A percentile compares a stretch with the other conserved stretches of the same genome.
phyloP scores from a whole-genome alignment of 2,888 invertebrate species.

The Drosophila anceps region DNA sequence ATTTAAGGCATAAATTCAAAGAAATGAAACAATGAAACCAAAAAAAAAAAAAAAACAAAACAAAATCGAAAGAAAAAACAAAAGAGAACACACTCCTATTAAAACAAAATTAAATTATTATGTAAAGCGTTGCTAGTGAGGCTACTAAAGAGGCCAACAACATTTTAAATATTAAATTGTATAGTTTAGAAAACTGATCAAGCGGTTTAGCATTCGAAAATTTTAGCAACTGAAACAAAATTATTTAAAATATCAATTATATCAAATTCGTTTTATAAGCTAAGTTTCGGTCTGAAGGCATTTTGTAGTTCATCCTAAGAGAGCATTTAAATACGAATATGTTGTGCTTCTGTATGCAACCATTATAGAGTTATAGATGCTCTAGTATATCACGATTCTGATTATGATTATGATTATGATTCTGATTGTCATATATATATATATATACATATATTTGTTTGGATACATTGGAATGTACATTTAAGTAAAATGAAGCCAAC shows the following conservation, averaged over 20 bases:
- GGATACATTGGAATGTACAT: slow-evolving; percentile 11
- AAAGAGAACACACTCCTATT: slow-evolving; percentile 10
- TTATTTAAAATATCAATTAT: slow-evolving; percentile 1
- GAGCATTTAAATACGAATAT: slow-evolving; percentile 25
- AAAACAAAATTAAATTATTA: slow-evolving; percentile 48
- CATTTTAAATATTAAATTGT: slow-evolving; percentile 41
- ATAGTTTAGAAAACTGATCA: slow-evolving; percentile 44
- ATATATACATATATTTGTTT: background rate
- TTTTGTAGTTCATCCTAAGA: slow-evolving; percentile 34
- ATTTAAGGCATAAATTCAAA: slow-evolving; percentile 87
- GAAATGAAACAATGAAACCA: slow-evolving; percentile 1
- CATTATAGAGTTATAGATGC: slow-evolving; percentile 21
- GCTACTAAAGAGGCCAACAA: slow-evolving; percentile 61
- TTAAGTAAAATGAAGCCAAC: slow-evolving; percentile 42
- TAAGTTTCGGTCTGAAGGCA: slow-evolving; percentile 25
- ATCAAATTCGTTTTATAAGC: background rate
- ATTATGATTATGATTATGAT: slow-evolving; percentile 4
- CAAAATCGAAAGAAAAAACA: too few species aligned
- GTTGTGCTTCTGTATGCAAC: slow-evolving; percentile 6
- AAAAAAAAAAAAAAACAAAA: slow-evolving; percentile 14
- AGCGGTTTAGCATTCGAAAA: slow-evolving; percentile 30
- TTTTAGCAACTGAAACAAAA: slow-evolving; percentile 39
- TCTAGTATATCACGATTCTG: slow-evolving; percentile 27
- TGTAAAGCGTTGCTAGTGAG: slow-evolving; percentile 75
- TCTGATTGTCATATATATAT: slow-evolving; percentile 1